Evolutionary conservation across 2,888 invertebrate genomes (phyloP).

Genomic region (Drosophila conformis): DNA sequence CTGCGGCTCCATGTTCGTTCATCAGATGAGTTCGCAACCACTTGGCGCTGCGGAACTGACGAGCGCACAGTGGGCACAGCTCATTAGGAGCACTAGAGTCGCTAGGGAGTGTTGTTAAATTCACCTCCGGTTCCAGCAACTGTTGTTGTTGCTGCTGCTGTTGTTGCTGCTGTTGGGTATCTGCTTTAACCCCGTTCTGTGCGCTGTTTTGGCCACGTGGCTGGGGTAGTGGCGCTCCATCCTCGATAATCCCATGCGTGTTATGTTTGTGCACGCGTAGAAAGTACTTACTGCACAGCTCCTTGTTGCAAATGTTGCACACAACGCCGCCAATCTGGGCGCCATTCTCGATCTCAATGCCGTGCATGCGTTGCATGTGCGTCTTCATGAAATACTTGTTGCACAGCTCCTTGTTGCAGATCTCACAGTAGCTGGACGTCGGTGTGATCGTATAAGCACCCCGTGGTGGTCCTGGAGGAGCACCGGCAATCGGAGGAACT

Average conservation of each 20-base stretch:
- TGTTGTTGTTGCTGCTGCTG: constrained; percentile 62
- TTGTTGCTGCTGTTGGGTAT: constrained; percentile 59
- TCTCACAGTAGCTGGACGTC: constrained; percentile 96
- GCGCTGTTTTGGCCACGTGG: constrained; percentile 78
- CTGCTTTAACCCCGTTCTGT: constrained; percentile 81
- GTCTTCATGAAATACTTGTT: constrained; percentile 99
- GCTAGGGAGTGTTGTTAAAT: constrained; percentile 85
- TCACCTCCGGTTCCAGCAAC: constrained; percentile 58
- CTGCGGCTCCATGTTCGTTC: constrained; percentile 91
- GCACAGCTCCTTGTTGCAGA: constrained; percentile 99
- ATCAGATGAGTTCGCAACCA: constrained; percentile 95
- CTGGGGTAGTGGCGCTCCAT: constrained; percentile 87
- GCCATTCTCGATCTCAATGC: constrained; percentile 96
- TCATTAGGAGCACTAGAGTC: constrained; percentile 90
- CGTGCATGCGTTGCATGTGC: constrained; percentile 99
- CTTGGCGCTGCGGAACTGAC: constrained; percentile 94
- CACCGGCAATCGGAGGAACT: constrained; percentile 36
- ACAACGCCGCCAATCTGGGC: constrained; percentile 97
- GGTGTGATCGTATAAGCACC: constrained; percentile 88
- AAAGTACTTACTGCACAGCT: constrained; percentile 99
- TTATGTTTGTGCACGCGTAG: constrained; percentile 98
- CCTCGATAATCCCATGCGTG: constrained; percentile 97
- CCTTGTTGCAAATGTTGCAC: constrained; percentile 99
- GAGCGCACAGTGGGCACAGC: constrained; percentile 93
- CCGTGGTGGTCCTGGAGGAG: constrained; percentile 39